Conservation (phyloP, 1,140 invertebrate species). For the Drosophila insularis region DNA sequence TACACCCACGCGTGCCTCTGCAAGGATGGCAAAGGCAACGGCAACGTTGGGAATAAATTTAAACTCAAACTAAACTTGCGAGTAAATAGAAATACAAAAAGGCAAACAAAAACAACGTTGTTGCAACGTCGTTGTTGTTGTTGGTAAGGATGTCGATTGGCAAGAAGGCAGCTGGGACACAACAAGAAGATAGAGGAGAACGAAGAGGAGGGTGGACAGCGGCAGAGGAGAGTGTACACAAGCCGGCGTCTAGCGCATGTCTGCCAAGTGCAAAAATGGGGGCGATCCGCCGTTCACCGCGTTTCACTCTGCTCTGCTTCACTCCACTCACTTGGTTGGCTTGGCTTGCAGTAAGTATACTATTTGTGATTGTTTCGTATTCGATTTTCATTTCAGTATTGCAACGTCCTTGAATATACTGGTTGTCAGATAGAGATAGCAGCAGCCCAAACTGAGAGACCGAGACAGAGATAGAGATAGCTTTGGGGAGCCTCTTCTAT, state of each 20-base stretch:
- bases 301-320: conserved; percentile 4
- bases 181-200: conserved; percentile 44
- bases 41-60: conserved; percentile 68
- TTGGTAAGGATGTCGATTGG: conserved; percentile 43
- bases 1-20: conserved; percentile 52
- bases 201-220: neutral
- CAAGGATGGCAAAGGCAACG: conserved; percentile 34
- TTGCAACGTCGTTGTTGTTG: conserved; percentile 15
- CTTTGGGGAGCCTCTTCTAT: conserved; percentile 33
- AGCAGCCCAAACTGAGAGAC: neutral
- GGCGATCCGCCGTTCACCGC: conserved; percentile 22
- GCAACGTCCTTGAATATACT: conserved; percentile 67
- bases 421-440: conserved; percentile 2
- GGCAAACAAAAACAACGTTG: conserved; percentile 78
- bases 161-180: conserved; percentile 22
- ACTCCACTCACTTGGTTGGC: conserved; percentile 4
- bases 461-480: too few species aligned
- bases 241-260: conserved; percentile 74
- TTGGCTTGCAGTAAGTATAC: conserved; percentile 52
- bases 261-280: conserved; percentile 69
- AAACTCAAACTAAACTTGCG: conserved; percentile 79
- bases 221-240: conserved; percentile 64
- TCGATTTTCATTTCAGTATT: conserved; percentile 69
- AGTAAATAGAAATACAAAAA: conserved; percentile 80
- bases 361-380: conserved; percentile 78